These are phyloP conservation scores for Microchrysa polita DNA, from an alignment of 2,888 invertebrate genomes.

Conservation along the genomic window DNA sequence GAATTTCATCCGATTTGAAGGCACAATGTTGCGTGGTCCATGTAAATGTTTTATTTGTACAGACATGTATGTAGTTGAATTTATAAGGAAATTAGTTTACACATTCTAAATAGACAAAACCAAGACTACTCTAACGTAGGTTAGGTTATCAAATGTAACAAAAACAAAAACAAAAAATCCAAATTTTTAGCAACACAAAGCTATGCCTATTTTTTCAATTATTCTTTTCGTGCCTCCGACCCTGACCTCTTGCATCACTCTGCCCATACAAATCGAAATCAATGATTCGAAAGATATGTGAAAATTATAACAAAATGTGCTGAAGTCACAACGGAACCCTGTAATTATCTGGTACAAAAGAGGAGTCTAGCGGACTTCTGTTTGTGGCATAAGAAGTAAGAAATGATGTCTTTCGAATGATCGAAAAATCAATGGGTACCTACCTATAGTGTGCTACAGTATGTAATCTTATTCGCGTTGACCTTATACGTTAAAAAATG, in stretches of 20 bases:
- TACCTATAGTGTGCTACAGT: no score
- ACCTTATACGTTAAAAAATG: conserved; percentile 16
- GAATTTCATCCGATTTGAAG: neutral
- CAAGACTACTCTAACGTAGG: no score
- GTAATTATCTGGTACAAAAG: conserved; percentile 47
- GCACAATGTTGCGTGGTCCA: conserved; percentile 22
- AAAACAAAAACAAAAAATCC: no score
- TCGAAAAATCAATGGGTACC: conserved; percentile 28
- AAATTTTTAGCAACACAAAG: no score
- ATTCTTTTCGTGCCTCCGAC: neutral
- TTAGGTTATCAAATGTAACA: no score
- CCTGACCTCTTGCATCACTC: neutral
- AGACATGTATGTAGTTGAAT: no score
- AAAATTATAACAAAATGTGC: conserved; percentile 47
- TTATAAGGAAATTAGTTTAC: no score
- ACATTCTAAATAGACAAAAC: no score
- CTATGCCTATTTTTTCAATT: no score
- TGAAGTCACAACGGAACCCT: conserved; percentile 48
- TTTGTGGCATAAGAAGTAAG: conserved; percentile 31
- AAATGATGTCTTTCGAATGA: no score
- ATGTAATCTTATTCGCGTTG: conserved; percentile 7
- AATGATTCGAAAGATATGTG: conserved; percentile 45
- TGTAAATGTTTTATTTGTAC: no score
- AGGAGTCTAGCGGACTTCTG: conserved; percentile 48
- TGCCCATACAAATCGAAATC: neutral